These are phyloP conservation scores for Psilopsiagon aurifrons DNA, from an alignment of 2,113 vertebrate species.

Conservation along the genomic window DNA sequence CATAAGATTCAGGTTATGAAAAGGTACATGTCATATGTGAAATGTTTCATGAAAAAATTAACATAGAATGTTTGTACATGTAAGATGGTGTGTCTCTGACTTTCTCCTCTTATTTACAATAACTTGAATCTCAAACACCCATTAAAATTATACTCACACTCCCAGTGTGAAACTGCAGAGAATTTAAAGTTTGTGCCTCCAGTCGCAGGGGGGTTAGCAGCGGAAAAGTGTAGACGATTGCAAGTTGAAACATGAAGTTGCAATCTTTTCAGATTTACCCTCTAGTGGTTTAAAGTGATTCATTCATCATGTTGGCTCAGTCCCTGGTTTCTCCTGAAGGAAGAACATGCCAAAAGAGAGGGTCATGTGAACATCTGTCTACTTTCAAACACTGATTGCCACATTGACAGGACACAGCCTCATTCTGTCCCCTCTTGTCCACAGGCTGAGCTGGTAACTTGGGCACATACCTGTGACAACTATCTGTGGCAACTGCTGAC, in stretches of 20 bases:
- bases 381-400: neutral
- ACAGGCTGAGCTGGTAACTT: neutral
- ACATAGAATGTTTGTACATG: neutral
- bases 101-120: neutral
- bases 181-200: neutral
- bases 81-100: neutral
- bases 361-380: neutral
- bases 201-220: neutral
- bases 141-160: neutral
- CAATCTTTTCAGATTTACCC: neutral
- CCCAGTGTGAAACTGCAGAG: neutral
- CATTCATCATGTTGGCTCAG: neutral
- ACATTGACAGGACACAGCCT: neutral
- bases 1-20: neutral
- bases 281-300: conserved; percentile 17
- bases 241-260: neutral
- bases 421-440: neutral
- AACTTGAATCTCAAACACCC: neutral
- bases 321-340: neutral
- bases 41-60: neutral
- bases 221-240: neutral
- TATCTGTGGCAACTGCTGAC: neutral
- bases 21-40: neutral
- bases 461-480: neutral
- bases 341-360: neutral